These are phyloP conservation scores for Tetranychus piercei DNA, from an alignment of 2,888 invertebrate genomes.

Conservation along the genomic window DNA sequence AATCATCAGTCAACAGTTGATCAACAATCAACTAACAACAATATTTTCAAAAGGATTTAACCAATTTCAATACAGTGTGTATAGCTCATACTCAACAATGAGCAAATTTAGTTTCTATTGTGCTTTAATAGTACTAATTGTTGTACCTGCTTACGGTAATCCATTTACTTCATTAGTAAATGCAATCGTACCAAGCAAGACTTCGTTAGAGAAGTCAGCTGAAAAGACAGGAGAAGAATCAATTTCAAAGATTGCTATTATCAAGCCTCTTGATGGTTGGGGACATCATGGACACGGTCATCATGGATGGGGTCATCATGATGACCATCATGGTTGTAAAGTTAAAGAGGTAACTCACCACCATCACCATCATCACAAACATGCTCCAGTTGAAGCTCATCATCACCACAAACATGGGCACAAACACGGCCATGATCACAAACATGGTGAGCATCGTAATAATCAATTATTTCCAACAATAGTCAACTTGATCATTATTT, in stretches of 20 bases:
- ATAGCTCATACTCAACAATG: not conserved
- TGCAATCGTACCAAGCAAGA: not conserved
- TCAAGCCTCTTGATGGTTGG: not conserved
- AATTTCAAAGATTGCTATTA: not conserved
- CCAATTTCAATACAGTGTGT: not conserved
- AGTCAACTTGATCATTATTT: too few species aligned
- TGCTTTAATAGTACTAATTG: not conserved
- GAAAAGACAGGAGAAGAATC: not conserved
- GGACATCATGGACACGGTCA: not conserved
- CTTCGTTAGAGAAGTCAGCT: not conserved
- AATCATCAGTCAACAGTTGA: not conserved
- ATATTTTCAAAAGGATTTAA: not conserved
- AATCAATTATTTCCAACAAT: too few species aligned
- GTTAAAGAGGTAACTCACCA: not conserved
- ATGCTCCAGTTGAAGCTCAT: not conserved
- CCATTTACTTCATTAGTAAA: not conserved
- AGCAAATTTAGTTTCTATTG: not conserved
- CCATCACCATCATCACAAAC: not conserved
- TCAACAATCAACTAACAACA: constrained; percentile 1
- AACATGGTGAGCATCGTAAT: not conserved
- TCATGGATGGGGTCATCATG: not conserved
- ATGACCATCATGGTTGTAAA: not conserved
- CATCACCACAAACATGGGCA: not conserved
- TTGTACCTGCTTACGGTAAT: not conserved
- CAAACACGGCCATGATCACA: not conserved